Percentiles rank a stretch among this genome's conserved stretches.
phyloP scores from a whole-genome alignment of 2,797 vertebrate genomes.

The Podargus strigoides region DNA sequence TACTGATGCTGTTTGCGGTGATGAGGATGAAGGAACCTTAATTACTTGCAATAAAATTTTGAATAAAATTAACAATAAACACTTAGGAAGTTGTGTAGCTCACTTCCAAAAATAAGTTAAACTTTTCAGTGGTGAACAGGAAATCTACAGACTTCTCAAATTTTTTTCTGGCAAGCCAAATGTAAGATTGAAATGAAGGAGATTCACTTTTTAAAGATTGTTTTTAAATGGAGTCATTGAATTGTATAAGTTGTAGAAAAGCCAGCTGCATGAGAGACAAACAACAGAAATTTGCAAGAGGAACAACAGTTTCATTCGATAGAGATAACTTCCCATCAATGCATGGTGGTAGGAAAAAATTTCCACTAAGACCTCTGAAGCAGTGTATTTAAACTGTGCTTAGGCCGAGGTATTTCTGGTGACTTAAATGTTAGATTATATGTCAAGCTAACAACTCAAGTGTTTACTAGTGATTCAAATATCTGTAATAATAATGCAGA shows the following conservation, averaged over 20 bases:
- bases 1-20: neutral
- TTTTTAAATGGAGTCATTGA: neutral
- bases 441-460: neutral
- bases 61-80: neutral
- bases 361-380: neutral
- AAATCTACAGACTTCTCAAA: neutral
- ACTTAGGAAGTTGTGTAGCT: neutral
- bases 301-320: fast-evolving
- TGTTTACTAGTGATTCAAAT: neutral
- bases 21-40: neutral
- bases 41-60: neutral
- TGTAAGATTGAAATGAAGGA: neutral
- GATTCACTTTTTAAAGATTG: neutral
- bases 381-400: neutral
- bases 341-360: neutral
- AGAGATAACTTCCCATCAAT: neutral
- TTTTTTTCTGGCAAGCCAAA: neutral
- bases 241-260: neutral
- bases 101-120: neutral
- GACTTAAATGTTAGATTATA: neutral
- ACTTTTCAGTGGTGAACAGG: neutral
- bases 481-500: neutral
- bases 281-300: neutral
- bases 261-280: neutral
- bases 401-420: neutral